Base-by-base conservation (phyloP, 2,888 invertebrate species). In the Xiphydria camelus region DNA sequence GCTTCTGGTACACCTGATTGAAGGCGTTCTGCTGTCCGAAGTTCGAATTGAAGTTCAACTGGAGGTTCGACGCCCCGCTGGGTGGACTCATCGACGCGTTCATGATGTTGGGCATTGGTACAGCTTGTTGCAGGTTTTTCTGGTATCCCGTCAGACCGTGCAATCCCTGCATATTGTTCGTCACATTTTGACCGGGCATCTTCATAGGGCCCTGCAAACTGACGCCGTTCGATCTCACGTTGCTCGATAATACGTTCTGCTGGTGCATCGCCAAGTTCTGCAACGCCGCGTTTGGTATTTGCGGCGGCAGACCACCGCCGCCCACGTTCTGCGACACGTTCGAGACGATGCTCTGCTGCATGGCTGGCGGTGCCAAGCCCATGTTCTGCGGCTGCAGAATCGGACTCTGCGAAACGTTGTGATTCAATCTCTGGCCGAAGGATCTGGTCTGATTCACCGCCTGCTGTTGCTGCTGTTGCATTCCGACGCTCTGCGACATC, bases 1-100 rank as follows among this genome's bases (percentile, higher is more conserved):
- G 69, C 36, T 65, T 68, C 41, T 60, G 65, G 4, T 55, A 39
- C 18, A 65, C 41, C 41, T 58, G 53, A 31, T 56, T 57, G 25
- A 59, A 49, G 20, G 45, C 42, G 26, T 47, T 58, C 19, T 61
- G 69, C 38, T 62, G 66, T 19, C 55, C 56, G 18, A 59, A 64
- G 43, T 55, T 60, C 3, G 62, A 49, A 15, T 55, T 58, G 29
- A 59, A 63, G 36, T 53, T 66, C 6, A 51, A 36, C n/a, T 43
- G 51, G 6, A 49, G 38, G 10, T 41, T 46, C 6, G 49, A 42
- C n/a, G 51, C 36, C 19, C n/a, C n/a, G n/a, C 41, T 50, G 12
- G 45, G 47, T 10, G 56, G 49, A 26, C 49, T 55, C 45, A 53
- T 45, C 29, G 53, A 37, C 7, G 53, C 21, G 38, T 46, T 49